A percentile compares a stretch with the other conserved stretches of the same genome.
These are phyloP conservation scores for Neodontobutis hainanensis DNA, from an alignment of 2,113 vertebrate species.

Conservation along the genomic window DNA sequence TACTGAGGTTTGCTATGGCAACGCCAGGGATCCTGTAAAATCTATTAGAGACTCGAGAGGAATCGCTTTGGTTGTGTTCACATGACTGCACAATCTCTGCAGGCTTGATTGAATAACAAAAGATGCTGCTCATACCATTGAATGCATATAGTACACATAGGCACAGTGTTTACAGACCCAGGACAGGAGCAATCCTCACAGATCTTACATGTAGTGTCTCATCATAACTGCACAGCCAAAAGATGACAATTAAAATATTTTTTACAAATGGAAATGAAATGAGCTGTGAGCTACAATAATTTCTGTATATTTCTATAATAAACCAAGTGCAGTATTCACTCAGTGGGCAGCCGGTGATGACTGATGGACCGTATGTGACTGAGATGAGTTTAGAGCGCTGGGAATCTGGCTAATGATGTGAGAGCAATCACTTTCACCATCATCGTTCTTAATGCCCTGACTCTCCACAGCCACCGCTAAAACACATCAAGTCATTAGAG, in stretches of 20 bases:
- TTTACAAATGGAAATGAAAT: conserved; percentile 7
- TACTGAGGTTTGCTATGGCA: conserved; percentile 45
- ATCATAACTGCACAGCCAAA: not conserved
- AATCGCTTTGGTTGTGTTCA: conserved; percentile 40
- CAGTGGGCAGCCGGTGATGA: not conserved
- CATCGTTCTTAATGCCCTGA: conserved; percentile 46
- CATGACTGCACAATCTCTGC: conserved; percentile 52
- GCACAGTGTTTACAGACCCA: not conserved
- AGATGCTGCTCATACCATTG: conserved; percentile 10
- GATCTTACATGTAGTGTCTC: conserved; percentile 22
- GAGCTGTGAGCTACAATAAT: not conserved
- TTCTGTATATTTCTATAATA: conserved; percentile 15
- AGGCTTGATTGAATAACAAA: conserved; percentile 58
- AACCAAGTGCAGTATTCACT: conserved; percentile 10
- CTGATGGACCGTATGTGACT: conserved; percentile 16
- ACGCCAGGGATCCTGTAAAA: conserved; percentile 41
- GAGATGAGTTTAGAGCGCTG: conserved; percentile 15
- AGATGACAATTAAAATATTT: not conserved
- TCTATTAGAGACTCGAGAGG: conserved; percentile 45
- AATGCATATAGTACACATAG: conserved; percentile 13
- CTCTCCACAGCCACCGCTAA: conserved; percentile 47
- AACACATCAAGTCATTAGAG: conserved; percentile 63
- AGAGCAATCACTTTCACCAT: conserved; percentile 45
- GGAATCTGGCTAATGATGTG: conserved; percentile 52
- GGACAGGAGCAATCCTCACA: conserved; percentile 8